These are phyloP conservation scores for Hydrotaea diabolus DNA, from an alignment of 2,888 invertebrate genomes.

Conservation along the genomic window DNA sequence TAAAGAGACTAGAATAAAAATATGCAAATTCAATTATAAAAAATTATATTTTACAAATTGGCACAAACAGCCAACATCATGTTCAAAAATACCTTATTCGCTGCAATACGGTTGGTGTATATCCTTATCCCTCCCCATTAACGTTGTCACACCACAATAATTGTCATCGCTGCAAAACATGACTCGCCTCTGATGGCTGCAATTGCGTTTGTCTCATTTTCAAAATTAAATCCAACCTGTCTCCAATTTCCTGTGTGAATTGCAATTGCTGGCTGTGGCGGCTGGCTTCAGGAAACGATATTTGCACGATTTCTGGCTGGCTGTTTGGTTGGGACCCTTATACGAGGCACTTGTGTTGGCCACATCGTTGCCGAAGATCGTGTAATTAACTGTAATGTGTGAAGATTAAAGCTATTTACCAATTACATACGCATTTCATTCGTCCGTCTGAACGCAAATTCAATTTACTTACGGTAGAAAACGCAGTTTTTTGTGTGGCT, in stretches of 20 bases:
- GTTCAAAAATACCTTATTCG: too few species aligned
- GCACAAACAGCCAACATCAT: too few species aligned
- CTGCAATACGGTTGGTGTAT: too few species aligned
- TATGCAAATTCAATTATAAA: too few species aligned
- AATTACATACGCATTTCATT: constrained; percentile 11
- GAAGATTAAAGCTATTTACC: constrained; percentile 33
- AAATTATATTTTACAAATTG: too few species aligned
- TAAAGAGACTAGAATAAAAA: too few species aligned
- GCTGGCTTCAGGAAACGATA: neutral
- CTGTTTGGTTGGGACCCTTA: neutral
- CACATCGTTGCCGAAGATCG: neutral
- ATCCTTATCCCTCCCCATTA: too few species aligned
- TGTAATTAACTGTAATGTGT: constrained; percentile 30
- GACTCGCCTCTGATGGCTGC: too few species aligned
- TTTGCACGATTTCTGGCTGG: neutral
- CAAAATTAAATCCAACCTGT: constrained; percentile 33
- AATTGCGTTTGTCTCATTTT: neutral
- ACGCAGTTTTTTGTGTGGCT: neutral
- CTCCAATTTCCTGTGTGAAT: constrained; percentile 40
- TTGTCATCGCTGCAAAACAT: too few species aligned
- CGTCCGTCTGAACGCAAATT: neutral
- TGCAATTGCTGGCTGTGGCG: neutral
- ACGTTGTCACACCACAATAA: too few species aligned
- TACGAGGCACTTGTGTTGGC: neutral
- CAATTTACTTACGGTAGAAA: neutral